phyloP scores from a whole-genome alignment of 2,797 vertebrate species.

The Adrianichthys oophorus region DNA sequence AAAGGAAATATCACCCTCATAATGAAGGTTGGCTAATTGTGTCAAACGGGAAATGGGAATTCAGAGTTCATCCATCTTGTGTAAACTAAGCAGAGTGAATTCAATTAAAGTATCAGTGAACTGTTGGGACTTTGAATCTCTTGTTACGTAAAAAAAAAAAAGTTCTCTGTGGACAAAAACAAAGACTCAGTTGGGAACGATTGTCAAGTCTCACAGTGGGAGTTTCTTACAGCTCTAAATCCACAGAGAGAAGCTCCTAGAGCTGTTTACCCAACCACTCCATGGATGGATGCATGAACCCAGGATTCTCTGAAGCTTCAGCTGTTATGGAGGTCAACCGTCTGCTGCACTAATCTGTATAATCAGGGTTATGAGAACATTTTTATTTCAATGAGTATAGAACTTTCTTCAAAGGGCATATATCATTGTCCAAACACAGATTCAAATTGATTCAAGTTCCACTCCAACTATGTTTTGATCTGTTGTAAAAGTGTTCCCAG shows the following conservation, averaged over 20 bases:
- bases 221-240: slow-evolving; percentile 1
- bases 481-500: no score
- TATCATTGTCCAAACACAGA: no score
- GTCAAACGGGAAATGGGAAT: no score
- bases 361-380: no score
- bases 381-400: no score
- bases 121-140: slow-evolving; percentile 60
- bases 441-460: no score
- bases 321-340: no score
- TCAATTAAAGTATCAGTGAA: slow-evolving; percentile 65
- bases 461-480: no score
- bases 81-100: slow-evolving; percentile 62
- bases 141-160: slow-evolving; percentile 29
- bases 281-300: not conserved
- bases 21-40: not conserved
- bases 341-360: no score
- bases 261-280: not conserved
- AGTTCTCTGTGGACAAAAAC: slow-evolving; percentile 27
- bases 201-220: slow-evolving; percentile 7
- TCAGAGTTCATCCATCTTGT: slow-evolving; percentile 2
- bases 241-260: not conserved
- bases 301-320: not conserved
- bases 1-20: not conserved
- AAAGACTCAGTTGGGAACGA: slow-evolving; percentile 14
- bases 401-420: no score